Base-by-base conservation (phyloP, 1,140 invertebrate genomes). In the Drosophila repleta region DNA sequence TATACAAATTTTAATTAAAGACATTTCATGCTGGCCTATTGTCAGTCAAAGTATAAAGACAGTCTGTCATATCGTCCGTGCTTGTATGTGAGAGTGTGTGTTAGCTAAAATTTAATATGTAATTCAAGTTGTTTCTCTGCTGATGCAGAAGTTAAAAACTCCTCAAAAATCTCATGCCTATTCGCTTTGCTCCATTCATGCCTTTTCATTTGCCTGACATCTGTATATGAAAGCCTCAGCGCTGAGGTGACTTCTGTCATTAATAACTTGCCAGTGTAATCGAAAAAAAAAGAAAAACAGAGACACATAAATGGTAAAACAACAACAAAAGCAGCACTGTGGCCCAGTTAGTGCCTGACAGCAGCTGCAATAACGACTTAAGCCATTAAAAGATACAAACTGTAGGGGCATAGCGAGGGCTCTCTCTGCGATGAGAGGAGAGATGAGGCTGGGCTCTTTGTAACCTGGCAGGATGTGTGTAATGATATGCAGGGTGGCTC, bases 1-100 rank as follows among this genome's bases (percentile, higher is more conserved):
- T 82, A 87, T 88, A 88, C 79, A 87, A 79, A 87, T 82, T 87
- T 88, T 87, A 87, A 87, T 87, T 87, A 82, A 87, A 87, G 78
- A 82, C 79, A 82, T 82, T 88, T 87, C 83, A 87, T 87, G 82
- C 83, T 79, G 82, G 82, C 67, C 46, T 63, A 82, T 82, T 87
- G 83, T 87, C 71, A 51, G 29, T 29, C 37, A 61, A 17, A 18
- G 29, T 35, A 29, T 20, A 24, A n/a, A 11, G 37, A 26, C 29
- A 10, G n/a, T 48, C 18, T 18, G 11, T 37, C 63, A 48, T 17
- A 37, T n/a, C 26, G 46, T 15, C 39, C 6, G 17, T 17, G 3
- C 8, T 1, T 29, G 6, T 29, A 29, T 29, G 35, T 10, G 35
- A 37, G 35, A 17, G 15, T 55, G 20, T 48, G 15, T 18, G 53